Conservation (phyloP, 2,888 invertebrate genomes). For the Stenotaenia linearis region DNA sequence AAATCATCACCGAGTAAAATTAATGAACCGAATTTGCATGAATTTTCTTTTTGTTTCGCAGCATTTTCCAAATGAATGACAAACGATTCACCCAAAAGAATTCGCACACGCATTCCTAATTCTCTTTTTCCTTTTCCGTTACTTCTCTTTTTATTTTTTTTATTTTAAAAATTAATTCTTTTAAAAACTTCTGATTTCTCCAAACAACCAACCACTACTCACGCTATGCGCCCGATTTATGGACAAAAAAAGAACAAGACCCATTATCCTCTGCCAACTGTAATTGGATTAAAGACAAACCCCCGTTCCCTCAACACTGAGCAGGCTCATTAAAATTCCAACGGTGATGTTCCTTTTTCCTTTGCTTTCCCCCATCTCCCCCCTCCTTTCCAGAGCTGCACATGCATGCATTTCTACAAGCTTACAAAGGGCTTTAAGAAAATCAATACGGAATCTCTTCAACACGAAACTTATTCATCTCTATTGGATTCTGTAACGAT, state of each 20-base stretch:
- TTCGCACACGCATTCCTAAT: slow-evolving; percentile 20
- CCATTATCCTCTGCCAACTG: slow-evolving; percentile 26
- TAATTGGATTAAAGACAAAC: slow-evolving; percentile 26
- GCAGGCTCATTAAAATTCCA: slow-evolving; percentile 24
- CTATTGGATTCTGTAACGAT: not conserved
- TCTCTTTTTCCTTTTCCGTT: slow-evolving; percentile 5
- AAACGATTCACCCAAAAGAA: slow-evolving; percentile 12
- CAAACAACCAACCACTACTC: not conserved
- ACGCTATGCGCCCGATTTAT: slow-evolving; percentile 10
- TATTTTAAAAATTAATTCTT: slow-evolving; percentile 11
- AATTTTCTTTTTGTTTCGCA: slow-evolving; percentile 26
- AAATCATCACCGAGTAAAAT: slow-evolving; percentile 15
- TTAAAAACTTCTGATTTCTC: slow-evolving; percentile 19
- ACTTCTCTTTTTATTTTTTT: not conserved
- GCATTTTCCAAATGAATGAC: slow-evolving; percentile 26
- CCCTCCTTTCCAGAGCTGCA: not conserved
- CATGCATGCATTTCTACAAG: slow-evolving; percentile 6
- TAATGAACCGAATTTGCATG: slow-evolving; percentile 24
- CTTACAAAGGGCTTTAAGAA: slow-evolving; percentile 15
- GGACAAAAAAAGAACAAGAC: slow-evolving; percentile 16
- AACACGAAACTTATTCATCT: not conserved
- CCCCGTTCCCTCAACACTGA: slow-evolving; percentile 15
- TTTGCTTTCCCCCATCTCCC: not conserved
- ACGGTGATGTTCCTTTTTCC: slow-evolving; percentile 24
- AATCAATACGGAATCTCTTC: not conserved